phyloP scores from a whole-genome alignment of 92 coral and sea anemone genomes.

The Diadumene lineata region DNA sequence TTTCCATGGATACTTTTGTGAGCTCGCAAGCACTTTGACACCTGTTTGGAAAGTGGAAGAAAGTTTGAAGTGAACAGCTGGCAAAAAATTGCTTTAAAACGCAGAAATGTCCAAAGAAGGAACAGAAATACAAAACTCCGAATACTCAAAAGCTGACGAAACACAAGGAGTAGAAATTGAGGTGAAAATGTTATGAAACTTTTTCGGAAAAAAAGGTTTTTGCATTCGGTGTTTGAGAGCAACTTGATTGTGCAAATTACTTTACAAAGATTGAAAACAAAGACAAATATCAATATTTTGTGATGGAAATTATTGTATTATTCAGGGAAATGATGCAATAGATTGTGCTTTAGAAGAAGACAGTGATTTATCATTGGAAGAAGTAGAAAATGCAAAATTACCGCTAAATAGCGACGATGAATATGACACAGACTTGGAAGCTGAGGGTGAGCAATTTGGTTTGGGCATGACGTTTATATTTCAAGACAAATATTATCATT shows the following conservation, averaged over 20 bases:
- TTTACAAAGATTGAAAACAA: not conserved
- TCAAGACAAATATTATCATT: no score
- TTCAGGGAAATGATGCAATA: constrained; percentile 13
- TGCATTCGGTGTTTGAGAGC: not conserved
- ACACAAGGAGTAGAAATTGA: not conserved
- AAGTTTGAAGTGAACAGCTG: constrained; percentile 34
- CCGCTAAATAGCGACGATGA: constrained; percentile 61
- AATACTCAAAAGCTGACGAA: not conserved
- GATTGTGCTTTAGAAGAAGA: constrained; percentile 12
- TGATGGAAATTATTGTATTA: not conserved
- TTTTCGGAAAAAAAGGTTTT: not conserved
- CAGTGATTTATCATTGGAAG: not conserved
- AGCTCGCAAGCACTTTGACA: constrained; percentile 26
- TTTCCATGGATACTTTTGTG: constrained; percentile 29
- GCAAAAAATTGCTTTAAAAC: constrained; percentile 21
- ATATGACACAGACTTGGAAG: constrained; percentile 88
- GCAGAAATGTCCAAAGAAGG: constrained; percentile 23
- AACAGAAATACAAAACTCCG: not conserved
- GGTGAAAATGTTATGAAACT: not conserved
- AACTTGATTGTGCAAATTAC: not conserved
- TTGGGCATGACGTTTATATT: no score
- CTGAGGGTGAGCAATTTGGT: constrained; percentile 62
- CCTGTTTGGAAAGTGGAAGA: constrained; percentile 18
- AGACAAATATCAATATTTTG: not conserved
- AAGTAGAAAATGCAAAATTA: constrained; percentile 13